A percentile compares a stretch with the other conserved stretches of the same genome.
Evolutionary conservation across 2,888 invertebrate species (phyloP).

Genomic region (Tineola bisselliella): DNA sequence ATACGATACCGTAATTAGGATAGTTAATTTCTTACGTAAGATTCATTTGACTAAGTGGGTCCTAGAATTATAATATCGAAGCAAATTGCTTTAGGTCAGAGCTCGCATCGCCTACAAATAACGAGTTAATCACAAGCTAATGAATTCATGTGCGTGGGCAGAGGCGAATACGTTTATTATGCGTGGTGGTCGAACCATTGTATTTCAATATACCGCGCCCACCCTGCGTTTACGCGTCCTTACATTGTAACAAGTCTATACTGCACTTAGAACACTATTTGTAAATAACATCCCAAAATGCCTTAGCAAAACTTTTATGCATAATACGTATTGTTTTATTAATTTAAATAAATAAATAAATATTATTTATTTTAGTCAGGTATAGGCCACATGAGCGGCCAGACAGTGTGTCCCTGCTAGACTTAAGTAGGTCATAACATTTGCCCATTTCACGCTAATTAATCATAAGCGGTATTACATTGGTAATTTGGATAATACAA

Average conservation of each 20-base stretch:
- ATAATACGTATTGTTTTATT: too few species aligned
- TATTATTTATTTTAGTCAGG: neutral
- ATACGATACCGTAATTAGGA: too few species aligned
- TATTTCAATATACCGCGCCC: slow-evolving; percentile 22
- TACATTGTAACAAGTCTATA: neutral
- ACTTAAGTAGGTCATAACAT: neutral
- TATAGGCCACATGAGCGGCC: neutral
- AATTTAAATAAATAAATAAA: too few species aligned
- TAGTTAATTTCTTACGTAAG: too few species aligned
- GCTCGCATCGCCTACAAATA: slow-evolving; percentile 33
- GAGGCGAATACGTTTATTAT: slow-evolving; percentile 20
- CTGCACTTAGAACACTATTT: neutral
- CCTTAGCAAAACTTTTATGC: too few species aligned
- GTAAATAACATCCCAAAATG: too few species aligned
- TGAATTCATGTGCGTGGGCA: slow-evolving; percentile 48
- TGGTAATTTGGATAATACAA: neutral
- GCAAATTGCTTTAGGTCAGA: slow-evolving; percentile 9
- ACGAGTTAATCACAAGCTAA: slow-evolving; percentile 55
- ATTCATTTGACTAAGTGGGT: too few species aligned
- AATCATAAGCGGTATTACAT: neutral
- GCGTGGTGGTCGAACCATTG: slow-evolving; percentile 26
- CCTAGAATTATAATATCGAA: neutral
- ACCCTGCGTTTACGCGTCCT: slow-evolving; percentile 24
- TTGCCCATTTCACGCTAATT: neutral
- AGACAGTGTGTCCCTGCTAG: slow-evolving; percentile 5